Conservation (phyloP, 2,797 vertebrate species). For the Okamejei kenojei region DNA sequence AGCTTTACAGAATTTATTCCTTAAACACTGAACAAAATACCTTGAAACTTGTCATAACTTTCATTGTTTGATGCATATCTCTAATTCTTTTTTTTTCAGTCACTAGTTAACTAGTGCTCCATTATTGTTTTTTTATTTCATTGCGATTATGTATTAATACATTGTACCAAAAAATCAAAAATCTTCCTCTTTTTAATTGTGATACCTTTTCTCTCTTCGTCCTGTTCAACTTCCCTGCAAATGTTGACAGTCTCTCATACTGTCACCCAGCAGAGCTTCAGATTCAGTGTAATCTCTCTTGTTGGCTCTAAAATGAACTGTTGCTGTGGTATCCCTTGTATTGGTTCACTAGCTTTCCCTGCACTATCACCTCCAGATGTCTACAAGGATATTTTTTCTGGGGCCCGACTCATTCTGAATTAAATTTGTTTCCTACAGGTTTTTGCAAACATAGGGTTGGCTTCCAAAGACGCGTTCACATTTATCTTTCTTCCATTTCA, state of each 20-base stretch:
- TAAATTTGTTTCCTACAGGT: no score
- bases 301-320: no score
- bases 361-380: no score
- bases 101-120: background rate
- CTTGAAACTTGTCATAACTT: background rate
- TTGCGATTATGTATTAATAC: background rate
- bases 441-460: no score
- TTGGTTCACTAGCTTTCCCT: no score
- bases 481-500: background rate
- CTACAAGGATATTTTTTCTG: no score
- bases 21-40: background rate
- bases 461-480: background rate
- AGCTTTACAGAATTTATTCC: background rate
- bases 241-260: background rate
- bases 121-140: background rate
- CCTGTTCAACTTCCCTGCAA: background rate
- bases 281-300: no score
- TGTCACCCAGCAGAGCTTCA: no score
- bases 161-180: background rate
- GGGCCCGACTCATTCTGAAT: no score
- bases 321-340: no score
- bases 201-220: background rate
- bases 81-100: background rate
- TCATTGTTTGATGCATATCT: background rate
- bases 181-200: background rate